Base-by-base conservation (phyloP, 2,888 invertebrate species). In the Amblyjoppa fuscipennis region DNA sequence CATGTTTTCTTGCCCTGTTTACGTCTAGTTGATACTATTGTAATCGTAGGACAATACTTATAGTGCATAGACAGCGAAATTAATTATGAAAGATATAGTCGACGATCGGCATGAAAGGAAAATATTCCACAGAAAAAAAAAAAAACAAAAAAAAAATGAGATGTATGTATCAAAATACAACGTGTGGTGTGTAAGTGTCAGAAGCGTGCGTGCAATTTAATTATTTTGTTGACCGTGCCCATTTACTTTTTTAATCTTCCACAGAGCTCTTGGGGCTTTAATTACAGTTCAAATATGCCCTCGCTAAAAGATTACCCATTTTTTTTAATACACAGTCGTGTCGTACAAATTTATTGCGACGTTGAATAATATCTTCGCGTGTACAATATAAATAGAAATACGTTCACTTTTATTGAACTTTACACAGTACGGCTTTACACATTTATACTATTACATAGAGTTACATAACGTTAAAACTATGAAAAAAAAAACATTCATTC, bases 121-220 rank as follows among this genome's bases (percentile, higher is more conserved):
- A 83, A 83, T 81, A 78, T 77, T 75, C 76, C 70, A 73, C 69
- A 51, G 68, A 49, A 56, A 59, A 76, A 25, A 79, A 75, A 76
- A 20, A 61, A 49, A 56, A 59, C 73, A 25, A 79, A 75, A 76
- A 49, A 66, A 78, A 71, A 82, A 78, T 41, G 70, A 86, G 77
- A 81, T 87, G 84, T 91, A 81, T 85, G 84, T 91, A 92, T 90
- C 87, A 89, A 86, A 93, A 92, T 92, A 91, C 87, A 92, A 91
- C 91, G 87, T 90, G 90, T 90, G 89, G 89, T 91, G 90, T 91
- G 90, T 91, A 91, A 86, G 89, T 91, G 88, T 90, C 88, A 84
- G 84, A 82, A 53, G 31, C 59, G 45, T n/a, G 34, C 45, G 64
- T 81, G n/a, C 38, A 31, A 76, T 75, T 71, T 87, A 86, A 78